Evolutionary conservation across 1,140 invertebrate species (phyloP), one percentile per base, ranked within the genome.

Genomic region (Bombus ignitus): DNA sequence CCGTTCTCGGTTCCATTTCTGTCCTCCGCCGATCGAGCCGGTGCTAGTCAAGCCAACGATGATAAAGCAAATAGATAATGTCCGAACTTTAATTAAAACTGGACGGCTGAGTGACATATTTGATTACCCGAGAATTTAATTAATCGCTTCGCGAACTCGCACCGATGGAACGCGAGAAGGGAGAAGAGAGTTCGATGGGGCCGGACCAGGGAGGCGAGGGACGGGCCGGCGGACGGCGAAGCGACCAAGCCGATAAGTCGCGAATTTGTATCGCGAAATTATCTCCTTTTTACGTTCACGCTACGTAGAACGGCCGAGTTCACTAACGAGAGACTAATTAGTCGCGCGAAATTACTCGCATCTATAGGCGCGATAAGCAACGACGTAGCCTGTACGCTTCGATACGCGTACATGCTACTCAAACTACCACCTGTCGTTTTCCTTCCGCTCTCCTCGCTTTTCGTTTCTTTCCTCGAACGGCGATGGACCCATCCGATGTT

Each of bases 31-130:
- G 66, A 74, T 78, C 59, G 80, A 90, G 88, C 80, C 80, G 81
- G 77, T 83, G 91, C 85, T 92, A 94, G 93, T 94, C 94, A 93
- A 94, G 92, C 93, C 93, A 88, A 87, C 92, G 93, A 95, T 95
- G 94, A 95, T 95, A 95, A 95, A 95, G 94, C 94, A 95, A 95
- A 95, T 95, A 95, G 95, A 95, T 95, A 95, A 95, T 95, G 94
- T 95, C 94, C 92, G 92, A 95, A 95, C 92, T 95, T 95, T 95
- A 95, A 95, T 95, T 95, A 95, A 95, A 95, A 95, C 93, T 94
- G 92, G 95, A 95, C 94, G 93, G 94, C 92, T 95, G 95, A 95
- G 92, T 94, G 95, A 95, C 95, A 94, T 94, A 95, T 95, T 95
- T 95, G 94, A 95, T 95, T 95, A 95, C 92, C 91, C 93, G 94